Evolutionary conservation across 2,888 invertebrate genomes (phyloP).

Genomic region (Strigamia maritima): DNA sequence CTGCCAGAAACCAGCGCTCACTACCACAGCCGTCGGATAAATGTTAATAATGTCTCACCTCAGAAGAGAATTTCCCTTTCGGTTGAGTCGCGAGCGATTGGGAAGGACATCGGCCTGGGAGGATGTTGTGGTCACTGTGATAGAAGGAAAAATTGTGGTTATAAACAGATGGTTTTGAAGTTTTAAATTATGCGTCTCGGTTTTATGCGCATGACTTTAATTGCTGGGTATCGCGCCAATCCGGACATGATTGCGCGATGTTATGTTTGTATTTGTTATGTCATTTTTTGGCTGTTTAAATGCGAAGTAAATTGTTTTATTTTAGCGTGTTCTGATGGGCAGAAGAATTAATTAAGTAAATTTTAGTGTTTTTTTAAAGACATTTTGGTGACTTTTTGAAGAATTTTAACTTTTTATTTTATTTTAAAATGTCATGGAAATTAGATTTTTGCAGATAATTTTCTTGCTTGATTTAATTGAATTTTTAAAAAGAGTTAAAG

Average conservation of each 20-base stretch:
- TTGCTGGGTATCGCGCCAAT: not conserved
- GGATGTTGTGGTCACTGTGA: not conserved
- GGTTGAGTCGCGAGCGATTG: not conserved
- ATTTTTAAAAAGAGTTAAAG: too few relatives aligned
- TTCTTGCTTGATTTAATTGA: too few relatives aligned
- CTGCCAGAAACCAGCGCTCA: not conserved
- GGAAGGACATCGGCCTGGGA: not conserved
- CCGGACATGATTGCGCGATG: not conserved
- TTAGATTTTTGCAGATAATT: too few relatives aligned
- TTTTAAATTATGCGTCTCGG: not conserved
- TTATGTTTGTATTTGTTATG: not conserved
- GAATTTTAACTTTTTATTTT: too few relatives aligned
- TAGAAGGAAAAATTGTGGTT: not conserved
- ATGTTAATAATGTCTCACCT: not conserved
- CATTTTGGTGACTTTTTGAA: too few relatives aligned
- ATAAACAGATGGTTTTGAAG: not conserved
- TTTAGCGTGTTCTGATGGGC: too few relatives aligned
- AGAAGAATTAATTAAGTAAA: too few relatives aligned
- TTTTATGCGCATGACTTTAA: not conserved
- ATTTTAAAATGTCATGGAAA: too few relatives aligned
- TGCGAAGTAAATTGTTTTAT: too few relatives aligned
- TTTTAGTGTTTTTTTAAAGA: too few relatives aligned
- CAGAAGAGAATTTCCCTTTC: not conserved
- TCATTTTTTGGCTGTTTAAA: not conserved
- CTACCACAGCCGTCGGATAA: not conserved